Evolutionary conservation across 2,113 vertebrate genomes (phyloP), one percentile per base, ranked within the genome.

Genomic region (Brevimyrus niger): DNA sequence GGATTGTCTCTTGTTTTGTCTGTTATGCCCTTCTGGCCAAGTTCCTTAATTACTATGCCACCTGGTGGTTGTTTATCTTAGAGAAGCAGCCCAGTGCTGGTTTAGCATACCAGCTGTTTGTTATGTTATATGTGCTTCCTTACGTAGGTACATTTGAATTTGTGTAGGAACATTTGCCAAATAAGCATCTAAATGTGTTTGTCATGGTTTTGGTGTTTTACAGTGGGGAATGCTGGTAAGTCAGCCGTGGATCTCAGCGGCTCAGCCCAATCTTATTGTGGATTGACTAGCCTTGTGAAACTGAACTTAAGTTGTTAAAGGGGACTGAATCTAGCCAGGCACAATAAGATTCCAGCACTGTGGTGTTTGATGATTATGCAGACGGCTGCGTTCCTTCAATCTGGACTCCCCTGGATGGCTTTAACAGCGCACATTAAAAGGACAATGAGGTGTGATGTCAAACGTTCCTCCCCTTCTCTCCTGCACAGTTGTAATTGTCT

Each of bases 401-500:
- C 38, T 87, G 50, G 85, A 4, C 85, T 27, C 48, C 85, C 85
- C 85, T 86, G 15, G 48, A 58, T 13, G 38, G 35, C 9, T 23
- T 44, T 8, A 38, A n/a, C 87, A 65, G 65, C 17, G 31, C 53
- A 19, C 38, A 83, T 83, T 80, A 50, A 55, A 89, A 27, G 50
- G 65, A 83, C 69, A 82, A 53, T 88, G 48, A 38, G 15, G 9
- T 7, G 21, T 55, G 80, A 53, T 88, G 46, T 17, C 44, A 80
- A 76, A 35, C 8, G 3, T 53, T n/a, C 48, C 88, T 38, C 69
- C 47, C 23, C 4, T 23, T 42, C 35, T 46, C 80, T 46, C 76
- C 27, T 44, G 19, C 21, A 58, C 76, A 89, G 13, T 90, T 92
- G 69, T 69, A 88, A 88, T 90, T 35, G 23, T 91, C 84, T 87